Evolutionary conservation across 2,888 invertebrate species (phyloP), one percentile per base, ranked within the genome.

Genomic region (Tiphia femorata): DNA sequence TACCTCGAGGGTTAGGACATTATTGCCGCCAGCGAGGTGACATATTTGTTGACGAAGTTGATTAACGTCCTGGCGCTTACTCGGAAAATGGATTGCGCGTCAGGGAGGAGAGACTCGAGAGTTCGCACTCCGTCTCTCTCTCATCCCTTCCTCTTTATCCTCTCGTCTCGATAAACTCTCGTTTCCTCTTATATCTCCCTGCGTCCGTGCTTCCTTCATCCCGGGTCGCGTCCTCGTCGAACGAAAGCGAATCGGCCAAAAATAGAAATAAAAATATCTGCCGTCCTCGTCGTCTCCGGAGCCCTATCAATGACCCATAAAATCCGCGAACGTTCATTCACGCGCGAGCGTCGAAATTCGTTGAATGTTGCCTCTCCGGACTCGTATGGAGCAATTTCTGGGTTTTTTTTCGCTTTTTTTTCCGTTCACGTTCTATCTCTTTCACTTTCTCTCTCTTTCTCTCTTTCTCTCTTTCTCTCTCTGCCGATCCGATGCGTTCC

Each of bases 31-130:
- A 29, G 48, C 62, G 27, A 46, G n/a, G 43, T 47, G 64, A 61
- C 61, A 63, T 51, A 59, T 64, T 50, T 60, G 59, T 58, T 58
- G 61, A 63, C 67, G 62, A 67, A 67, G 58, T 58, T 72, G 64
- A 75, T 75, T 72, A 75, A 66, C 61, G 54, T 62, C 20, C n/a
- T 12, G 19, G 7, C 17, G 29, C 16, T 29, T 19, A 8, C 57
- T 37, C 41, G 17, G 50, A 27, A 44, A 57, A 62, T 63, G 60
- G 53, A 60, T 54, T 37, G 57, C 58, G 53, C 54, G 62, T 58
- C 12, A 19, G 27, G 7, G 40, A 2, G 4, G 44, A 33, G 8
- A 5, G 17, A 19, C 7, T 38, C 6, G 17, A 6, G 14, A 17
- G 1, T 1, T 16, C 19, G 14, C 12, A 12, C 12, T 17, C n/a